Percentiles rank a stretch among this genome's conserved stretches.
Evolutionary conservation across 1,140 invertebrate species (phyloP).

Genomic region (Drosophila ambigua): DNA sequence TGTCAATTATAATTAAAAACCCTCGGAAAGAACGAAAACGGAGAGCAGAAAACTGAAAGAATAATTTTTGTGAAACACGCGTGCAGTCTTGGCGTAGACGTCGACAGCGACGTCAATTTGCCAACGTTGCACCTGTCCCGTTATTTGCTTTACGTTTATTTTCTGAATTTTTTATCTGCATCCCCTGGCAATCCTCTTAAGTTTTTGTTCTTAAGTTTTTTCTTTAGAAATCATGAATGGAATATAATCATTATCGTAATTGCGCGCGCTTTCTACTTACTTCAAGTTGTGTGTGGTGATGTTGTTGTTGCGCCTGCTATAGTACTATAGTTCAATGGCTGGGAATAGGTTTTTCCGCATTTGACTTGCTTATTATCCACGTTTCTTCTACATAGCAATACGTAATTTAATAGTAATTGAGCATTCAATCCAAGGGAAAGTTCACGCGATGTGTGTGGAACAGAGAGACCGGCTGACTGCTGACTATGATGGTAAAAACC

Average conservation of each 20-base stretch:
- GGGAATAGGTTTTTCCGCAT: conserved; percentile 42
- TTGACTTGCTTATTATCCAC: conserved; percentile 66
- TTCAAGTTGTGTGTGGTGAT: conserved; percentile 4
- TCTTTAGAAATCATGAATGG: conserved; percentile 54
- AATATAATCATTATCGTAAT: conserved; percentile 23
- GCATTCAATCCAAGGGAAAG: conserved; percentile 55
- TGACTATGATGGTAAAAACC: background rate
- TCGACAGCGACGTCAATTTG: conserved; percentile 18
- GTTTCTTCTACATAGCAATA: conserved; percentile 48
- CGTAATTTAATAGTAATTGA: conserved; percentile 63
- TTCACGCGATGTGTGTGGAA: conserved; percentile 27
- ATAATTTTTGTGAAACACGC: conserved; percentile 42
- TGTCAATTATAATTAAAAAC: conserved; percentile 57
- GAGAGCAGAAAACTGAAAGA: conserved; percentile 9
- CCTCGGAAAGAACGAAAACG: conserved; percentile 16
- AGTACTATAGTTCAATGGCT: conserved; percentile 36
- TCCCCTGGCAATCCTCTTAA: background rate
- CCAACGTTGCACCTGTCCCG: conserved; percentile 60
- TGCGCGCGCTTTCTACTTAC: conserved; percentile 41
- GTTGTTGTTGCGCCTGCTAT: conserved; percentile 15
- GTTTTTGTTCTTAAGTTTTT: too few species aligned
- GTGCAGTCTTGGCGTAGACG: conserved; percentile 40
- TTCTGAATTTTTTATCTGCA: background rate
- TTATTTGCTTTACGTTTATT: conserved; percentile 25
- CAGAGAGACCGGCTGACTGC: background rate